Conservation (phyloP, 2,888 invertebrate genomes). For the Boloria euphrosyne region DNA sequence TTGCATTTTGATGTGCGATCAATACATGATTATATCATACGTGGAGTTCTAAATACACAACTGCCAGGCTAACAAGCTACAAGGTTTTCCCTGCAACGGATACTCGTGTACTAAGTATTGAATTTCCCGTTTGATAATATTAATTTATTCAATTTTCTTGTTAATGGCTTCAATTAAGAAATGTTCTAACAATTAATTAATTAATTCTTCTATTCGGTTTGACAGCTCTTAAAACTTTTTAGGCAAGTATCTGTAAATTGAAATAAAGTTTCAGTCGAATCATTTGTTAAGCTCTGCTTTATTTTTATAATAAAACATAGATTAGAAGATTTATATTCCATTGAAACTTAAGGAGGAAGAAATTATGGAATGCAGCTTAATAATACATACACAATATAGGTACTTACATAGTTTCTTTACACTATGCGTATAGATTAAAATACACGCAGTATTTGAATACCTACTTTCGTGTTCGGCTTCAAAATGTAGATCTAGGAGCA, state of each 20-base stretch:
- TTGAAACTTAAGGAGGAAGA: too few species aligned
- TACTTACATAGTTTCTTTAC: too few species aligned
- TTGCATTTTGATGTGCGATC: too few species aligned
- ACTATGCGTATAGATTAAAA: not conserved
- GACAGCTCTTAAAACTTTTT: constrained; percentile 21
- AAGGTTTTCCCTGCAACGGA: not conserved
- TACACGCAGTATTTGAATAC: not conserved
- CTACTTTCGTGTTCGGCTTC: not conserved
- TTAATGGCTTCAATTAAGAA: too few species aligned
- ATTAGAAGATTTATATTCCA: constrained; percentile 20
- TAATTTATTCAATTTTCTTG: too few species aligned
- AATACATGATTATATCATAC: too few species aligned
- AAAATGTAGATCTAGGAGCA: constrained; percentile 21
- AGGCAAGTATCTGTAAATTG: constrained; percentile 24
- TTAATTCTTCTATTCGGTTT: constrained; percentile 19
- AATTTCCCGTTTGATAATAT: constrained; percentile 8
- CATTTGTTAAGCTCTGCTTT: constrained; percentile 22
- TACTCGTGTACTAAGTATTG: not conserved
- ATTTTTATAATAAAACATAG: constrained; percentile 16
- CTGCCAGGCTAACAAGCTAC: not conserved
- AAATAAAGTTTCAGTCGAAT: constrained; percentile 24
- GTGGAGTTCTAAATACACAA: too few species aligned
- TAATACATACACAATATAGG: too few species aligned
- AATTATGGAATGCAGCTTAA: too few species aligned
- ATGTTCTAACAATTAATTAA: constrained; percentile 21